Evolutionary conservation across 2,888 invertebrate genomes (phyloP), one percentile per base, ranked within the genome.

Genomic region (Meteorus cinctellus): DNA sequence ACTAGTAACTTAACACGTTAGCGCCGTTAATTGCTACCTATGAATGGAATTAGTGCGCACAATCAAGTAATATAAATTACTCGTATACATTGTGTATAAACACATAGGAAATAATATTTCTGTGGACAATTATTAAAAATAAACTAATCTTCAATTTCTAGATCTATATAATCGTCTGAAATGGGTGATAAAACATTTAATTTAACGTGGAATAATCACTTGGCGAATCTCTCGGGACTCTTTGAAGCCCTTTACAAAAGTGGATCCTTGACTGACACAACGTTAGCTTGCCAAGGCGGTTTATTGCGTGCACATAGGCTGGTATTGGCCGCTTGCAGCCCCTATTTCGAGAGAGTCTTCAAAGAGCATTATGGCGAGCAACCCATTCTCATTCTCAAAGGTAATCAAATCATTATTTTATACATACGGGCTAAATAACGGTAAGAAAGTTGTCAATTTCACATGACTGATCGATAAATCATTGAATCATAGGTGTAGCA

Each of bases 331-430:
- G 94, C 94, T 72, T 94, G 94, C 90, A 94, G 94, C 85, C 93
- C 94, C 71, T 95, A 95, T 88, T 95, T 95, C 89, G 94, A 94
- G 87, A 92, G 93, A 82, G 93, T 95, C 82, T 94, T 95, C 90
- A 92, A 93, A 87, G 94, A 94, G 88, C 94, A 94, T 89, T 93
- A 93, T 83, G 94, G 93, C 86, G 93, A 94, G 86, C 94, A 95
- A 86, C 94, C 95, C 31, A 93, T 94, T 80, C 92, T 95, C 81
- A 94, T 95, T 78, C 90, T 95, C 83, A 93, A 94, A 87, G 90
- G 90, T 84, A 79, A 74, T 55, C 67, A 19, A 31, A 62, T 29
- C 5, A 67, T 69, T 51, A 36, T 34, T 12, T 31, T 14, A 31
- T 19, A 19, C 69, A n/a, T 34, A 59, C 1, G n/a, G 8, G 2